Base-by-base conservation (phyloP, 64 coral and sea anemone species). In the Hydrozoanthus tunicans region DNA sequence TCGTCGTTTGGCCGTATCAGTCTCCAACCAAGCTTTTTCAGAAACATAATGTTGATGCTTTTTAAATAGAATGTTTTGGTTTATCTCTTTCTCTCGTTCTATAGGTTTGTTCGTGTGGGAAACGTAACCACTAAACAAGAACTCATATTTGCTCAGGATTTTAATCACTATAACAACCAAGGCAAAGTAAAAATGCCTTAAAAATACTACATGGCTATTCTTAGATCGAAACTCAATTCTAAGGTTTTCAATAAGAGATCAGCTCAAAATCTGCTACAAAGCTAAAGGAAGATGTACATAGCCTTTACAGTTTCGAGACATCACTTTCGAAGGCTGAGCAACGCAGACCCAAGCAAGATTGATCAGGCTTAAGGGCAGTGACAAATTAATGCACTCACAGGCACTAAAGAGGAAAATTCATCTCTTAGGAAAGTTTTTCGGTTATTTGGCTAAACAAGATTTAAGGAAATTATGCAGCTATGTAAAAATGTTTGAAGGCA, bases 151-250 rank as follows among this genome's bases (percentile, higher is more conserved):
- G 25, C 66, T 51, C 23, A 17, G 24, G 25, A 60, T 75, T 70
- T 52, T 15, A 74, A 59, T 88, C 84, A 73, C 84, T 88, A 88
- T 88, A 88, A 88, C 84, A 88, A 88, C 84, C 51, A 60, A 73
- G 13, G 7, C 25, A 68, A 54, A 75, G 52, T 75, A 55, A 25
- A 75, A 88, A 59, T 75, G 9, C 12, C 73, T 15, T 1, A 74
- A 72, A 88, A 52, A 86, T 8, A 71, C 10, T 14, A 54, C 54
- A 51, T 7, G 24, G 9, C 84, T 51, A 51, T 59, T 60, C 69
- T 17, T 73, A 59, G 56, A 57, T 24, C 6, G 23, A 74, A 71
- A 4, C 14, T 14, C 59, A 17, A 58, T 58, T 26, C 69, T 74
- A 27, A 43, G 54, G 53, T 15, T 24, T 71, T 6, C 58, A 43